Percentiles rank a stretch among this genome's conserved stretches.
Conservation (phyloP, 2,888 invertebrate species). For the Exocentrus adspersus region DNA sequence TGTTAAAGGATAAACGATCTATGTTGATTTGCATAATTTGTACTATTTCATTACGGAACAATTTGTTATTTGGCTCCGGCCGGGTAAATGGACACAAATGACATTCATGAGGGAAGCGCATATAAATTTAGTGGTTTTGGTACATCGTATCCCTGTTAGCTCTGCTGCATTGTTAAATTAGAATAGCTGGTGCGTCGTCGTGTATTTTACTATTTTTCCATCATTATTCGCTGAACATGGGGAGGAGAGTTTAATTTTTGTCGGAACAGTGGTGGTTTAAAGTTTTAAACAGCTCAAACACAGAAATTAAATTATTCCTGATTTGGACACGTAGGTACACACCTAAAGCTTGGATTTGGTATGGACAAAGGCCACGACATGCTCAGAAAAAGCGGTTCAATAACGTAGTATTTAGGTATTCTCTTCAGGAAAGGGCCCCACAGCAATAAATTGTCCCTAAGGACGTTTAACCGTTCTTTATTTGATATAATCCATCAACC, state of each 20-base stretch:
- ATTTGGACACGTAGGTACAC: no score
- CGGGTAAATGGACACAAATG: background rate
- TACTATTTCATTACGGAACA: conserved; percentile 19
- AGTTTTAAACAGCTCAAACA: no score
- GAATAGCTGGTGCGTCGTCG: background rate
- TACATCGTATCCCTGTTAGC: background rate
- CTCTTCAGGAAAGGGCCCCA: background rate
- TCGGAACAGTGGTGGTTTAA: background rate
- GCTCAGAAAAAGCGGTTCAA: conserved; percentile 1
- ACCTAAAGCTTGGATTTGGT: background rate
- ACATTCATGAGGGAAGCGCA: background rate
- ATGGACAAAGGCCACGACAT: background rate
- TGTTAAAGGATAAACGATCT: conserved; percentile 19
- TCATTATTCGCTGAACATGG: background rate
- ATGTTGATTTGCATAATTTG: conserved; percentile 25
- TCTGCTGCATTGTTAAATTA: background rate
- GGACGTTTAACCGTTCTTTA: background rate
- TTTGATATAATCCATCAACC: background rate
- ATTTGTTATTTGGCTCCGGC: conserved; percentile 18
- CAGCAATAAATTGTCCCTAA: background rate
- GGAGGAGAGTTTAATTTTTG: background rate
- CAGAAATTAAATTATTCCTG: no score
- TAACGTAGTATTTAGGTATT: background rate
- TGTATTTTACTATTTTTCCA: background rate
- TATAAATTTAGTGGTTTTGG: conserved; percentile 2